Conservation (phyloP, 2,888 invertebrate species). For the Silvanus unidentatus region DNA sequence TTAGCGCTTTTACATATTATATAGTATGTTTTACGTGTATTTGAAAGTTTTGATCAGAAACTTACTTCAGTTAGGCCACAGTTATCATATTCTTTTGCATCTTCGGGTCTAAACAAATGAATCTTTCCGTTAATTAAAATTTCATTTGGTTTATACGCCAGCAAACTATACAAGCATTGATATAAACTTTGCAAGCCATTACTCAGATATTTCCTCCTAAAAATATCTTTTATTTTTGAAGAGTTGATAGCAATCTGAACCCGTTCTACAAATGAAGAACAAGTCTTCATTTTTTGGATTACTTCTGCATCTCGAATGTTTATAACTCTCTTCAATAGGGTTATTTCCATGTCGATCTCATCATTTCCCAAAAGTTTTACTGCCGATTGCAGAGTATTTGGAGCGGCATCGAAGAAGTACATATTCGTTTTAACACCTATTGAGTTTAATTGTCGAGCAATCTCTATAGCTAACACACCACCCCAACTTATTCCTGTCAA, state of each 20-base stretch:
- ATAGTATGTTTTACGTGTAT: no score
- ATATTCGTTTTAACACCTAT: constrained; percentile 54
- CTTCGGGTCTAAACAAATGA: constrained; percentile 37
- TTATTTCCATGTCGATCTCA: constrained; percentile 46
- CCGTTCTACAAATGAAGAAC: not conserved
- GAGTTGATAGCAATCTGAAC: constrained; percentile 17
- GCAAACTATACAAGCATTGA: constrained; percentile 29
- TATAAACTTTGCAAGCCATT: constrained; percentile 30
- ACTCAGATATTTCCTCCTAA: constrained; percentile 24
- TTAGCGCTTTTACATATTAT: no score
- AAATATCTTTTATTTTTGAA: constrained; percentile 23
- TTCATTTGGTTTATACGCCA: constrained; percentile 27
- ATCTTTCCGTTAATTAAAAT: constrained; percentile 33
- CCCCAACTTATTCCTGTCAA: constrained; percentile 89
- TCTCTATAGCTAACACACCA: constrained; percentile 70
- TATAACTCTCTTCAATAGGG: constrained; percentile 53
- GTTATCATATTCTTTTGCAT: constrained; percentile 39
- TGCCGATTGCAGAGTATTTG: constrained; percentile 59
- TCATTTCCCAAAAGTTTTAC: constrained; percentile 47
- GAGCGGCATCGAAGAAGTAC: constrained; percentile 77
- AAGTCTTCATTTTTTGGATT: constrained; percentile 7
- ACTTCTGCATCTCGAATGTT: constrained; percentile 45
- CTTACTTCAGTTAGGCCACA: constrained; percentile 39
- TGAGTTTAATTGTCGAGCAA: constrained; percentile 67
- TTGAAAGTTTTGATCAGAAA: no score